Evolutionary conservation across 2,797 vertebrate genomes (phyloP).

Genomic region (Sternotherus odoratus): DNA sequence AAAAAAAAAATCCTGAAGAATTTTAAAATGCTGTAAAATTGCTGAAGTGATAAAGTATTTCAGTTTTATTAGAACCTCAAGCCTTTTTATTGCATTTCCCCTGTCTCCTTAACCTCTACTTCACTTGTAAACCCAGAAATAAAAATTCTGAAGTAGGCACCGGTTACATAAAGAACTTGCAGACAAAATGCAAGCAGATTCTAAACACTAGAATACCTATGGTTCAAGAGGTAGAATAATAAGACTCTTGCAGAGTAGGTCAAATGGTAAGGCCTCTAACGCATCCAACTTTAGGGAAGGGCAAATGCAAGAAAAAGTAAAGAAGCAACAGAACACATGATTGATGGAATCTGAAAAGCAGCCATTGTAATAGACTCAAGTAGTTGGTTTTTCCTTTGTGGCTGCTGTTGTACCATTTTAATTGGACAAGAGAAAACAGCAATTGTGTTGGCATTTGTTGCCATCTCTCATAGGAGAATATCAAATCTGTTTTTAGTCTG

Average conservation of each 20-base stretch:
- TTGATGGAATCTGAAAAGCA: not conserved
- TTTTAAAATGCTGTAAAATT: not conserved
- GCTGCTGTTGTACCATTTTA: conserved; percentile 14
- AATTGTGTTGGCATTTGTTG: conserved; percentile 29
- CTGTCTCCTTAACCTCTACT: not conserved
- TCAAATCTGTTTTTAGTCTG: conserved; percentile 31
- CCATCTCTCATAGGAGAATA: conserved; percentile 18
- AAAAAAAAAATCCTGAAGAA: not conserved
- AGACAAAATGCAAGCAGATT: not conserved
- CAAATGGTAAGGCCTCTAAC: not conserved
- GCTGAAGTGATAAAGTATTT: not conserved
- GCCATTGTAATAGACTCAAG: not conserved
- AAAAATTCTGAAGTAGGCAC: not conserved
- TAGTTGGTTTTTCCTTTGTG: not conserved
- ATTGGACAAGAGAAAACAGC: conserved; percentile 30
- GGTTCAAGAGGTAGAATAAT: not conserved
- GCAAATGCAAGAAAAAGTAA: not conserved
- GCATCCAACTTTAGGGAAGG: not conserved
- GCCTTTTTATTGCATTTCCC: not conserved
- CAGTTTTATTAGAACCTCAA: not conserved
- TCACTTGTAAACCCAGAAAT: not conserved
- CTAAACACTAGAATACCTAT: not conserved
- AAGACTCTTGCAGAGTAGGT: fast-evolving
- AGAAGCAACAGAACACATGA: not conserved
- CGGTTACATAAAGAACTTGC: not conserved